Conservation (phyloP, 2,888 invertebrate species). For the Caenorhabditis sinica region DNA sequence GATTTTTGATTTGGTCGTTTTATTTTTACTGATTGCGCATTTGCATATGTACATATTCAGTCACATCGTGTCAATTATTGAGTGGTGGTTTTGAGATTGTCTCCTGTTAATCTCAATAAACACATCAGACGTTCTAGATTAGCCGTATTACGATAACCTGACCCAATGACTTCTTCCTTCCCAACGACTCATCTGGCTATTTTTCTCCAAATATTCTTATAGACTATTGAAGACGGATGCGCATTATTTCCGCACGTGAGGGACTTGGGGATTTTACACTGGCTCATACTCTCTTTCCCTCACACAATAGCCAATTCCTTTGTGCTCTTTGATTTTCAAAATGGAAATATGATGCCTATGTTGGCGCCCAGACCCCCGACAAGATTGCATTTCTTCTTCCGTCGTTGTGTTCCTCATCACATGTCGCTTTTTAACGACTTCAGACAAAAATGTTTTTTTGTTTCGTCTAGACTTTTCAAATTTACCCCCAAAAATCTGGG, state of each 20-base stretch:
- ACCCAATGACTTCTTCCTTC: not conserved
- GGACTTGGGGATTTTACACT: slow-evolving; percentile 43
- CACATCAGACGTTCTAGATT: no score
- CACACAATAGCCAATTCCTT: slow-evolving; percentile 36
- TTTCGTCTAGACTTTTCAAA: not conserved
- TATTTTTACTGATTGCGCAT: no score
- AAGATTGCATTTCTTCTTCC: slow-evolving; percentile 36
- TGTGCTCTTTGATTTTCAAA: slow-evolving; percentile 56
- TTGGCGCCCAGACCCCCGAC: slow-evolving; percentile 19
- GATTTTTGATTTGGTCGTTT: no score
- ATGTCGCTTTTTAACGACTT: slow-evolving; percentile 39
- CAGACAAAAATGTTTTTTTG: slow-evolving; percentile 1
- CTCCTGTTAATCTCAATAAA: not conserved
- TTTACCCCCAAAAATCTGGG: not conserved
- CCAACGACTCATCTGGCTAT: not conserved
- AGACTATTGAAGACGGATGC: slow-evolving; percentile 26
- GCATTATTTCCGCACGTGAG: slow-evolving; percentile 48
- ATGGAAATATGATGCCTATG: slow-evolving; percentile 47
- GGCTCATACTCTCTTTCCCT: not conserved
- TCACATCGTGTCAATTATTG: no score
- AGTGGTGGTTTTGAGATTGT: no score
- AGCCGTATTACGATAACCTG: no score
- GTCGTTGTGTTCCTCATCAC: slow-evolving; percentile 12
- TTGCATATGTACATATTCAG: no score
- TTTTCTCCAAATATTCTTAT: slow-evolving; percentile 4